Evolutionary conservation across 1,140 invertebrate genomes (phyloP).

Genomic region (Nebria ingens): DNA sequence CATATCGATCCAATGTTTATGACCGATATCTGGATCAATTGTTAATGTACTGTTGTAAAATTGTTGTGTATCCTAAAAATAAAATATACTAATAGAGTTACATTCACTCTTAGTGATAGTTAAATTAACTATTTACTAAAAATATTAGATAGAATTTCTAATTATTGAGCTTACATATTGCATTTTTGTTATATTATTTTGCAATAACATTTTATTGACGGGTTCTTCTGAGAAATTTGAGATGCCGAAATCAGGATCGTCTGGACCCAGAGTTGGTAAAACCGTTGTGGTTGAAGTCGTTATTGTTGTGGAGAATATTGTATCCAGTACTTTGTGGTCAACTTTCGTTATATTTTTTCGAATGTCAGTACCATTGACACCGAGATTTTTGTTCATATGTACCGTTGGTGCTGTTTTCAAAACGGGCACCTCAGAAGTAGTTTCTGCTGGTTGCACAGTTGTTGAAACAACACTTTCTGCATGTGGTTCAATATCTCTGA

Average conservation of each 20-base stretch:
- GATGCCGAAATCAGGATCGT: no score
- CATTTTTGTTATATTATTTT: no score
- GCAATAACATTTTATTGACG: no score
- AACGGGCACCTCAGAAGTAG: not conserved
- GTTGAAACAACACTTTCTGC: not conserved
- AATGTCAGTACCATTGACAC: slow-evolving; percentile 28
- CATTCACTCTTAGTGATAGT: no score
- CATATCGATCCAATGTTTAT: slow-evolving; percentile 64
- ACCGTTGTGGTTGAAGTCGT: not conserved
- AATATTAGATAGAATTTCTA: no score
- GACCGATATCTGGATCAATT: slow-evolving; percentile 43
- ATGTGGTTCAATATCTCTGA: not conserved
- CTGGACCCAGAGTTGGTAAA: no score
- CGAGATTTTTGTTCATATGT: slow-evolving; percentile 21
- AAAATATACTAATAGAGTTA: no score
- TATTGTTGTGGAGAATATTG: no score
- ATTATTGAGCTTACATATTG: no score
- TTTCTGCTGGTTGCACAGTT: not conserved
- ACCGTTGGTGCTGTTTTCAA: not conserved
- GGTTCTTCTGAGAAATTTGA: slow-evolving; percentile 20
- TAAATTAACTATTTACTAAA: no score
- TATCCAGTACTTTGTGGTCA: slow-evolving; percentile 7
- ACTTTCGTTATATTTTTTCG: slow-evolving; percentile 19
- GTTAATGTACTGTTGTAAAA: slow-evolving; percentile 72
- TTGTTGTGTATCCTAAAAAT: slow-evolving; percentile 56